These are phyloP conservation scores for Andrena praecox DNA, from an alignment of 2,888 invertebrate species.

Conservation along the genomic window DNA sequence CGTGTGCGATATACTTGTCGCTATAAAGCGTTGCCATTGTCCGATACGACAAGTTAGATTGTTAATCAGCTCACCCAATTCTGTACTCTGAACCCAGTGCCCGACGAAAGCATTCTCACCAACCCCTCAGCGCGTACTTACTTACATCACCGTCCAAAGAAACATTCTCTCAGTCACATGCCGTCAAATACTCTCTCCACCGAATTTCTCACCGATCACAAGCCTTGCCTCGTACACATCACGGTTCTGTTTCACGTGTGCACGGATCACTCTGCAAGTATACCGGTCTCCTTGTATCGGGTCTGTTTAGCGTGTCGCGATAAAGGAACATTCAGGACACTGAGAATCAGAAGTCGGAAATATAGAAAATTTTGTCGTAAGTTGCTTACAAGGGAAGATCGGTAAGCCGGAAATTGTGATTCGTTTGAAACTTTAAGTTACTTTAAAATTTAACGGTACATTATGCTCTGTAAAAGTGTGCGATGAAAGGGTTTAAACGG, in stretches of 20 bases:
- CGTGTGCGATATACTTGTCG: slow-evolving; percentile 16
- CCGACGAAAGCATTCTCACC: slow-evolving; percentile 40
- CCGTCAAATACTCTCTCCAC: slow-evolving; percentile 25
- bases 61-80: slow-evolving; percentile 17
- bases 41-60: slow-evolving; percentile 24
- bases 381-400: no score
- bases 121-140: slow-evolving; percentile 57
- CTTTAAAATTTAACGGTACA: no score
- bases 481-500: no score
- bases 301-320: slow-evolving; percentile 26
- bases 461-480: no score
- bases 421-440: no score
- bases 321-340: slow-evolving; percentile 52
- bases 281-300: slow-evolving; percentile 22
- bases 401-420: no score
- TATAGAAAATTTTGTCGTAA: no score
- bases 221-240: slow-evolving; percentile 36
- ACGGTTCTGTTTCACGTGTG: slow-evolving; percentile 59
- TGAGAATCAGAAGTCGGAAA: not conserved
- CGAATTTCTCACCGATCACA: slow-evolving; percentile 23
- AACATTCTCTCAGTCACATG: slow-evolving; percentile 40
- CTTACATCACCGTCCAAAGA: slow-evolving; percentile 62
- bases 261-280: slow-evolving; percentile 57
- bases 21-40: slow-evolving; percentile 9
- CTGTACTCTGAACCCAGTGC: slow-evolving; percentile 40